Evolutionary conservation across 1,140 invertebrate species (phyloP).

Genomic region (Papilio machaon): DNA sequence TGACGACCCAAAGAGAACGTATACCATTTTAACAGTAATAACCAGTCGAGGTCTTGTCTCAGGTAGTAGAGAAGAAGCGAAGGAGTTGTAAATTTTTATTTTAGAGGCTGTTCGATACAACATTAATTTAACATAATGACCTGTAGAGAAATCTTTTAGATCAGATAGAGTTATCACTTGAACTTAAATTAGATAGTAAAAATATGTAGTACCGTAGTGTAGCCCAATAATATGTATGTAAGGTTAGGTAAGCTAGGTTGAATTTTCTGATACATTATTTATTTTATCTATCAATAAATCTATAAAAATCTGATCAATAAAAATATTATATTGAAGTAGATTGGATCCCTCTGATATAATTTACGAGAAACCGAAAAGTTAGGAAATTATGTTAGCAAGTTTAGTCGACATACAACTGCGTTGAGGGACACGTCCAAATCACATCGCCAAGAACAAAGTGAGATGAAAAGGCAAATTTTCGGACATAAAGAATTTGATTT

Average conservation of each 20-base stretch:
- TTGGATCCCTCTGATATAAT: not conserved
- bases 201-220: not conserved
- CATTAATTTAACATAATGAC: too few species aligned
- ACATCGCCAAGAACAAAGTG: not conserved
- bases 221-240: not conserved
- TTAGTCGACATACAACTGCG: not conserved
- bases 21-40: too few species aligned
- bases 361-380: constrained; percentile 13
- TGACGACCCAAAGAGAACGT: too few species aligned
- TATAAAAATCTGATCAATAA: not conserved
- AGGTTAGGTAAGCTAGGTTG: too few species aligned
- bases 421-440: not conserved
- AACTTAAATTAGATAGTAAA: too few species aligned
- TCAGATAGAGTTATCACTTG: too few species aligned
- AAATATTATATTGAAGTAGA: not conserved
- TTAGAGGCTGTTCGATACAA: not conserved
- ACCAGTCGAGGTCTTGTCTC: too few species aligned
- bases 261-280: too few species aligned
- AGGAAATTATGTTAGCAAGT: not conserved
- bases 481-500: not conserved
- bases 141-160: too few species aligned
- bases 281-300: too few species aligned
- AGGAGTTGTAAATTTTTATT: not conserved
- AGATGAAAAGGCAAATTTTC: constrained; percentile 1
- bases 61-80: too few species aligned